Conservation (phyloP, 1,140 invertebrate species). For the Tetragnatha versicolor region DNA sequence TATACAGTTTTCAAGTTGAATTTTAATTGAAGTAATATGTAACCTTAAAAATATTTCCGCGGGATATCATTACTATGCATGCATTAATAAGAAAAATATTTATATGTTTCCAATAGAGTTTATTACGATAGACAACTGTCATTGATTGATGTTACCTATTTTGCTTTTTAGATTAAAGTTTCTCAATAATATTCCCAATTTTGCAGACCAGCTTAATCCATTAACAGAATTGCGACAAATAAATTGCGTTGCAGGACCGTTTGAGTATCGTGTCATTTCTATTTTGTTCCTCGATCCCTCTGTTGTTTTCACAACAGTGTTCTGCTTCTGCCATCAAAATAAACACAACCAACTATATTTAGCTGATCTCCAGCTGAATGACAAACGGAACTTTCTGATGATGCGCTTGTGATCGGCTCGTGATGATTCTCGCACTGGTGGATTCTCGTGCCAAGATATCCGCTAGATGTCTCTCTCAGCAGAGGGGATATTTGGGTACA, state of each 20-base stretch:
- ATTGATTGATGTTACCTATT: slow-evolving; percentile 19
- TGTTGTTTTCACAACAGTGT: no score
- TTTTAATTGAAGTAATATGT: not conserved
- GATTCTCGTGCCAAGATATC: no score
- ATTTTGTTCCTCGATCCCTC: no score
- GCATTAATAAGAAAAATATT: not conserved
- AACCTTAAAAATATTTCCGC: not conserved
- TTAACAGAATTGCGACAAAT: slow-evolving; percentile 24
- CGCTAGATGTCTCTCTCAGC: no score
- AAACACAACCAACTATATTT: no score
- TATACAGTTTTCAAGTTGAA: not conserved
- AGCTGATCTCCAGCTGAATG: no score
- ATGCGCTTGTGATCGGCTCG: no score
- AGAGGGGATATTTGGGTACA: no score
- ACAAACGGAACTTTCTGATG: no score
- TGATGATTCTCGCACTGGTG: no score
- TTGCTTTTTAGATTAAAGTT: slow-evolving; percentile 48
- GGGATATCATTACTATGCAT: no score
- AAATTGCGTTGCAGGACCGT: slow-evolving; percentile 8
- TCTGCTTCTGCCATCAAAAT: no score
- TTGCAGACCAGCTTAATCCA: slow-evolving; percentile 36
- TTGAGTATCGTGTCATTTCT: slow-evolving; percentile 38
- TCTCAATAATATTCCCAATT: slow-evolving; percentile 33
- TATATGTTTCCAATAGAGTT: not conserved
- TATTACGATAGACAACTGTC: not conserved